Evolutionary conservation across 2,888 invertebrate genomes (phyloP), one percentile per base, ranked within the genome.

Genomic region (Drosophila neutralis): DNA sequence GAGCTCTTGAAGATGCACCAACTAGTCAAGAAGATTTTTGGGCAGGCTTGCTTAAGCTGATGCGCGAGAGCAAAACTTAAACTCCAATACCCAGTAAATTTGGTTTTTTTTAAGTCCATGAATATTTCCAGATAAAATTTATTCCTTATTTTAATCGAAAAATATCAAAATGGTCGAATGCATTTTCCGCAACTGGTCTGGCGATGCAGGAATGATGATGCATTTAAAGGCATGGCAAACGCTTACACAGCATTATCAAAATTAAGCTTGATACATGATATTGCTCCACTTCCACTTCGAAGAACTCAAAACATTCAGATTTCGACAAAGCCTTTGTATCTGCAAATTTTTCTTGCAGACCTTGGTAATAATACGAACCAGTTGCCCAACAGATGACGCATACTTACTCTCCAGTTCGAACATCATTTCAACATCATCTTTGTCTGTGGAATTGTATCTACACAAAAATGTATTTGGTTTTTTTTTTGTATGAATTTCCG

Each of bases 271-370:
- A 42, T 15, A 45, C 4, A 24, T 24, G 24, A 24, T 24, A 45
- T 45, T 15, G 45, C 45, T 45, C 45, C 15, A 45, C 21, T 45
- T 24, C 45, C 45, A 45, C 2, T 45, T 24, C 45, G 45, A 45
- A 45, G 45, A 45, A 45, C 21, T 45, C 15, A 24, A 15, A 42
- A 15, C 27, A 45, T 24, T 45, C 15, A 15, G 8, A 45, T 27
- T 45, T 24, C 45, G 45, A 45, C 45, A 45, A 15, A 45, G 24
- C 24, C 45, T 45, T 45, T 45, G 45, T 45, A 8, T 45, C 45
- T 24, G 24, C 45, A 45, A 24, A 15, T 45, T 45, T 15, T 21
- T 45, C 24, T 45, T 24, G 24, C 15, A 24, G 45, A 24, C 21
- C 4, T 45, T 45, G 45, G 7, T 15, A 21, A 15, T 4, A 45